Base-by-base conservation (phyloP, 2,888 invertebrate genomes). In the Morinoia aosen region DNA sequence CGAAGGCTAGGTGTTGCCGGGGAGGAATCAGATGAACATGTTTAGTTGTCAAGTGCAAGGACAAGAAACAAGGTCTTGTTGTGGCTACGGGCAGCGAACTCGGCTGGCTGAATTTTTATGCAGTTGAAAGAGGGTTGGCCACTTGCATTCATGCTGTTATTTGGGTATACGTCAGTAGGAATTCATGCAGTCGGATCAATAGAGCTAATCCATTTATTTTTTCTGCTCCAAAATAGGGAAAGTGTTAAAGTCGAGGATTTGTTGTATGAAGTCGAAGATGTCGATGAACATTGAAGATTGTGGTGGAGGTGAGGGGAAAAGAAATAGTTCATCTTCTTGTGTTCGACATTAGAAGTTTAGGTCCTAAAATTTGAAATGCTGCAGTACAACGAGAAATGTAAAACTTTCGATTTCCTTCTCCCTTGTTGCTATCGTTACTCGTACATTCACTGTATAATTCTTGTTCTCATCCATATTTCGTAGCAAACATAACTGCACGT, bases 1-100 rank as follows among this genome's bases (percentile, higher is more conserved):
- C 25, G 93, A 93, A 57, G 48, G 57, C 11, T 19, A 93, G 93
- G 57, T 93, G 93, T 93, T 93, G 93, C 57, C 16, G 12, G 93
- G 93, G 12, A n/a, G 48, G 33, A 25, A 40, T 90, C 14, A 40
- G 90, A 48, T 25, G 39, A 19, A 90, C 90, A 90, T 40, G 25
- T 76, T 76, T 90, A 39, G 39, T 90, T 90, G 90, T 48, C 90
- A 48, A 90, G 90, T 48, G 90, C 19, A 76, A 76, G 76, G 25
- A 33, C 76, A 76, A 76, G 33, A 76, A 33, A 76, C 19, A 76
- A 48, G 25, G 76, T 61, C 12, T 12, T 12, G 76, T 33, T 76
- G 76, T 19, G 76, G 76, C 76, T 10, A 33, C 10, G 76, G 2
- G 19, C 76, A 76, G 76, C 25, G 33, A 76, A 76, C 76, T 25